These are phyloP conservation scores for Nycteola revayana DNA, from an alignment of 2,888 invertebrate species.

Conservation along the genomic window DNA sequence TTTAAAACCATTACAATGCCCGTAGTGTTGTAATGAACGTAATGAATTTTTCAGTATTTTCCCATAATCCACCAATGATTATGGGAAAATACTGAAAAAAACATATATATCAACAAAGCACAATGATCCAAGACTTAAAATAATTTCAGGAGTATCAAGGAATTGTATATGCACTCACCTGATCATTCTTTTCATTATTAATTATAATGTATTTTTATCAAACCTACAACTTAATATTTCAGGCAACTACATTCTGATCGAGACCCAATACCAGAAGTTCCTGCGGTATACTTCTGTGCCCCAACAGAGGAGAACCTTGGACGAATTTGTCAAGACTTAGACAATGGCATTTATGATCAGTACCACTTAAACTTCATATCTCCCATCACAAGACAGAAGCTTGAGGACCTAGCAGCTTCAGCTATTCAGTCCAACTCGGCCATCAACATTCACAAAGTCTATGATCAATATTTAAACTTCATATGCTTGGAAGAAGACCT, in stretches of 20 bases:
- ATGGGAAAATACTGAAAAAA: no score
- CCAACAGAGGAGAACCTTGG: conserved; percentile 98
- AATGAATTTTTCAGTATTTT: no score
- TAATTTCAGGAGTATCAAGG: no score
- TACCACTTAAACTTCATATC: conserved; percentile 99
- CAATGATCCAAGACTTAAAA: no score
- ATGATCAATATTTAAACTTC: conserved; percentile 99
- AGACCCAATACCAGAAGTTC: conserved; percentile 98
- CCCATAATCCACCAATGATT: no score
- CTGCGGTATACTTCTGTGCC: conserved; percentile 98
- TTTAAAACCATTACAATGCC: no score
- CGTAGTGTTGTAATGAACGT: no score
- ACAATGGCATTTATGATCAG: conserved; percentile 94
- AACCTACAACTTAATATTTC: no score
- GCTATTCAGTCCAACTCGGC: conserved; percentile 95
- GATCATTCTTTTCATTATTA: no score
- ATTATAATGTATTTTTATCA: no score
- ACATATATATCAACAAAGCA: no score
- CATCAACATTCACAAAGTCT: conserved; percentile 96
- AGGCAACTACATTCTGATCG: conserved; percentile 94
- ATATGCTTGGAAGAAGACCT: conserved; percentile 99
- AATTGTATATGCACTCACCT: no score
- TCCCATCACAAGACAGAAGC: conserved; percentile 94
- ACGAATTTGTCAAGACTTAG: conserved; percentile 94
- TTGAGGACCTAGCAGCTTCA: conserved; percentile 97